A percentile compares a stretch with the other conserved stretches of the same genome.
phyloP scores from a whole-genome alignment of 2,797 vertebrate genomes.

The Heliangelus exortis region DNA sequence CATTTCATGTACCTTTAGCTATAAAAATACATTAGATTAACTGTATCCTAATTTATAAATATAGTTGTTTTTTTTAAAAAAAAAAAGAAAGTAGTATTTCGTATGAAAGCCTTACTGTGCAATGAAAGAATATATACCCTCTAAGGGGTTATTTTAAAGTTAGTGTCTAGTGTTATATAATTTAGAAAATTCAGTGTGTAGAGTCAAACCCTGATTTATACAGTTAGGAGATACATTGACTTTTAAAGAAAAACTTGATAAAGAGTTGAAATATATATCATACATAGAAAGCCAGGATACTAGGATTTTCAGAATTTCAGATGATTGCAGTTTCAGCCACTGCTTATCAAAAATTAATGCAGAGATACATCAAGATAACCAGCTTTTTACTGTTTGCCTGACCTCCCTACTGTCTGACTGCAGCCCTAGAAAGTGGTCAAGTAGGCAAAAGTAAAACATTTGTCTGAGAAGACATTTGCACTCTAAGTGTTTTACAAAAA shows the following conservation, averaged over 20 bases:
- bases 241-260: conserved; percentile 11
- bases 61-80: conserved; percentile 51
- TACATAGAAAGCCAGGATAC: conserved; percentile 44
- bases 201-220: conserved; percentile 74
- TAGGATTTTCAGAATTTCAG: conserved; percentile 24
- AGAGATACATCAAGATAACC: conserved; percentile 30
- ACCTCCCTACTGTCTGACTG: not conserved
- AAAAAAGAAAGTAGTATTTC: conserved; percentile 73
- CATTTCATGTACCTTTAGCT: conserved; percentile 79
- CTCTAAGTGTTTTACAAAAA: conserved; percentile 26
- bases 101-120: conserved; percentile 78
- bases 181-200: conserved; percentile 79
- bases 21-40: conserved; percentile 83
- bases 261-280: conserved; percentile 8
- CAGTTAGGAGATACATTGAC: conserved; percentile 35
- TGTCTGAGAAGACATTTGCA: conserved; percentile 30
- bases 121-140: conserved; percentile 69
- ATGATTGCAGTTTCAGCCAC: conserved; percentile 4
- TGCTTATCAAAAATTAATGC: conserved; percentile 10
- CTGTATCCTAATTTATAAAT: conserved; percentile 83
- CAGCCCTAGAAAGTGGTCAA: not conserved
- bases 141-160: conserved; percentile 65
- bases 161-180: conserved; percentile 73
- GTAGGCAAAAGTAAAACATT: conserved; percentile 44
- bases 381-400: conserved; percentile 49